Percentiles rank a stretch among this genome's conserved stretches.
phyloP scores from a whole-genome alignment of 2,888 invertebrate genomes.

The Drosophila pseudotakahashii region DNA sequence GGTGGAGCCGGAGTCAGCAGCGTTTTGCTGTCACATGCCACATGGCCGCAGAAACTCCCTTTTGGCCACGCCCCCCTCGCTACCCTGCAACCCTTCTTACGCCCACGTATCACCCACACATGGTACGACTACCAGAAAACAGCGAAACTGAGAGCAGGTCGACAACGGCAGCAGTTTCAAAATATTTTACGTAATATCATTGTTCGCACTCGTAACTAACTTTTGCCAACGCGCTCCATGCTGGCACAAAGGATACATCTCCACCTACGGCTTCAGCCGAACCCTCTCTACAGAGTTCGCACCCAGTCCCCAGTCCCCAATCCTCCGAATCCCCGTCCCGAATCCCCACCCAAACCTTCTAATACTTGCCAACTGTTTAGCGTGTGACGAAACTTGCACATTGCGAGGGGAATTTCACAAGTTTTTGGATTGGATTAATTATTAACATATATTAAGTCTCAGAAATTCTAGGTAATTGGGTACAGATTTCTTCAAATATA shows the following conservation, averaged over 20 bases:
- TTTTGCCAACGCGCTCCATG: constrained; percentile 55
- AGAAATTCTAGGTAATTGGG: too few relatives aligned
- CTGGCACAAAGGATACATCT: constrained; percentile 56
- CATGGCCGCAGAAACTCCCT: constrained; percentile 73
- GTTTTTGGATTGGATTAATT: not conserved
- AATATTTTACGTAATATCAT: constrained; percentile 81
- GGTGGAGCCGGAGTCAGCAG: constrained; percentile 74
- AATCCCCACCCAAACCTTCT: constrained; percentile 40
- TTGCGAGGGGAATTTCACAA: constrained; percentile 15
- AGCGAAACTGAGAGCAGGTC: constrained; percentile 37
- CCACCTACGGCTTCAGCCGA: not conserved
- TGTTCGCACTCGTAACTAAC: constrained; percentile 80
- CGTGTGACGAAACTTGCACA: constrained; percentile 43
- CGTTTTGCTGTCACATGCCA: constrained; percentile 79
- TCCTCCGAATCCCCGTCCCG: not conserved
- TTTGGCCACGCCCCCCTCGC: constrained; percentile 48
- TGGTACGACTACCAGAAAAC: constrained; percentile 1
- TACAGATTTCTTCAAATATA: too few relatives aligned
- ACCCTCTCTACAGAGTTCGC: not conserved
- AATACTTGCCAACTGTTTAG: constrained; percentile 75
- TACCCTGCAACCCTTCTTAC: not conserved
- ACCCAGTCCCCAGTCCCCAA: not conserved
- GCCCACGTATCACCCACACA: constrained; percentile 6
- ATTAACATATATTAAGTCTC: too few relatives aligned
- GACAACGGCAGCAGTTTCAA: constrained; percentile 63